Base-by-base conservation (phyloP, 35 echinoderm and acorn worm species). In the Heliocidaris erythrogramma region DNA sequence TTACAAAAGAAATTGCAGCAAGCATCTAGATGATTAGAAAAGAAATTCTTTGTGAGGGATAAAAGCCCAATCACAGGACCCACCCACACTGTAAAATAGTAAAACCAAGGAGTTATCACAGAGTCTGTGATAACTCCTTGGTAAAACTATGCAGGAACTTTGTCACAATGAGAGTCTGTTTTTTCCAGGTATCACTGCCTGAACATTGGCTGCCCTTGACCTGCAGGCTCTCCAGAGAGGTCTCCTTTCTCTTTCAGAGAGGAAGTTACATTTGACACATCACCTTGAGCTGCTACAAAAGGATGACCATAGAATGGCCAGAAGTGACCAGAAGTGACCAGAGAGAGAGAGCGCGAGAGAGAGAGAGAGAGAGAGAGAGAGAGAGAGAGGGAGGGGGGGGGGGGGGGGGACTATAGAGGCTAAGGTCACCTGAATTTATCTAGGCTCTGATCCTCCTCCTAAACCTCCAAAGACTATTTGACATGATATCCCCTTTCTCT, bases 181-280 rank as follows among this genome's bases (percentile, higher is more conserved):
- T 78, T 78, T 78, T 78, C 21, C 65, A 78, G 65, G 65, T 78
- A 78, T 78, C 65, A 78, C 27, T 78, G 27, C 21, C 12, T 21
- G 65, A 78, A 78, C 65, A 78, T 78, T 7, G 65, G 27, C 4
- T 78, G 65, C 18, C 65, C 65, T n/a, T 78, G 65, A 78, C 65
- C 65, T 78, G 65, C 21, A 78, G 65, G 65, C 65, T 78, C 6
- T 21, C 65, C 65, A 78, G 65, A 21, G 65, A 78, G 18, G 65
- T 78, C 65, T 5, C 65, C 65, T 78, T 78, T 78, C 65, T 89
- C 87, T 89, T 42, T 89, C 87, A 89, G 27, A 78, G 65, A 78
- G 87, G 87, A 89, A 89, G 87, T 89, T 89, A 89, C 87, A 89
- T 89, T 89, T 89, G 87, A 89, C 87, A 89, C 47, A 89, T 89